Evolutionary conservation across 2,113 vertebrate species (phyloP).

Genomic region (Aldabrachelys gigantea): DNA sequence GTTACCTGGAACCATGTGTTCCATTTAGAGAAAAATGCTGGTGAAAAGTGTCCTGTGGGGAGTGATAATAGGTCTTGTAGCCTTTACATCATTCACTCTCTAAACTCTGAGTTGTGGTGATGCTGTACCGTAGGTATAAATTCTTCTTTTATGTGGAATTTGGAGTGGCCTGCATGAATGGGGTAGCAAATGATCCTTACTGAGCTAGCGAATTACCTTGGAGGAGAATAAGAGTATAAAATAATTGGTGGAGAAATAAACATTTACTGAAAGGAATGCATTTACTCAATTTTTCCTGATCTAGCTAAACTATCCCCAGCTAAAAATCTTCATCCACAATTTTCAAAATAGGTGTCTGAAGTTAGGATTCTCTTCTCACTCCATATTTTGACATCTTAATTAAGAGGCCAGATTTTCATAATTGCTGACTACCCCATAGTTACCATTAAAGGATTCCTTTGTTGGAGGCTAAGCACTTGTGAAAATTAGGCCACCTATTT

Average conservation of each 20-base stretch:
- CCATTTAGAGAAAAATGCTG: constrained; percentile 26
- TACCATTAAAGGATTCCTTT: background rate
- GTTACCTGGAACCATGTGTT: background rate
- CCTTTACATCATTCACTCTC: constrained; percentile 30
- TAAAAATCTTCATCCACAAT: background rate
- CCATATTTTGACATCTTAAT: background rate
- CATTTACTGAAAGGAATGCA: constrained; percentile 3
- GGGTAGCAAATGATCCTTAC: background rate
- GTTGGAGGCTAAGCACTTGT: background rate
- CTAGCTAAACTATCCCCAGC: background rate
- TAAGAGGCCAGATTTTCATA: background rate
- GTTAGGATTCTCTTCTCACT: background rate
- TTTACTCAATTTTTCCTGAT: background rate
- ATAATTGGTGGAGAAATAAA: constrained; percentile 20
- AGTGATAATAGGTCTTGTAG: constrained; percentile 29
- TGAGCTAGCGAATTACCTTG: background rate
- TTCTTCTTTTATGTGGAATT: constrained; percentile 10
- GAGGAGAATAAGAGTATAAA: background rate
- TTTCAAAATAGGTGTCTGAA: background rate
- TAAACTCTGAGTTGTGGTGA: constrained; percentile 10
- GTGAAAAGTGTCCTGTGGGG: constrained; percentile 44
- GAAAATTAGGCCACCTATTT: background rate
- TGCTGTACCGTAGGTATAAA: background rate
- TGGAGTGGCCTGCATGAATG: background rate
- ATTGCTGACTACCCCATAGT: background rate